phyloP scores from a whole-genome alignment of 2,113 vertebrate genomes.

The Scopus umbretta region DNA sequence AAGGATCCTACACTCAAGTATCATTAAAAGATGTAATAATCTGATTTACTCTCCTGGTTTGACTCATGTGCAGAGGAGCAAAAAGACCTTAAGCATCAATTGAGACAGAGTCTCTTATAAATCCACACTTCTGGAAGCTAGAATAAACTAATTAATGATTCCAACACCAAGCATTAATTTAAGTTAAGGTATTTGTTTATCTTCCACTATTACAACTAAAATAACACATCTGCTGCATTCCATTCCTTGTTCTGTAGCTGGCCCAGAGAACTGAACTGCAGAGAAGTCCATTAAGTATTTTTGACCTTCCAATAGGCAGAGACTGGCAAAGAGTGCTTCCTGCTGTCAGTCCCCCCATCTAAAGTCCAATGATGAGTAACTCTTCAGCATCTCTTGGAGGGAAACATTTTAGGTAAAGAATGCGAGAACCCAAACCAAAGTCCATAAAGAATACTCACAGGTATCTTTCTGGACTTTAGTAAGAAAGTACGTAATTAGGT shows the following conservation, averaged over 20 bases:
- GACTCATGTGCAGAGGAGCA: not conserved
- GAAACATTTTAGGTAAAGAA: not conserved
- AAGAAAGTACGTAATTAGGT: not conserved
- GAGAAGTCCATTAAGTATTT: not conserved
- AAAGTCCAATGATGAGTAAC: not conserved
- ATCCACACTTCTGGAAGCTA: not conserved
- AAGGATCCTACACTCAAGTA: not conserved
- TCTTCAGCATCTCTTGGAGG: not conserved
- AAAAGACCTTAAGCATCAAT: not conserved
- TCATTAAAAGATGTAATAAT: not conserved
- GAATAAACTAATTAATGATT: not conserved
- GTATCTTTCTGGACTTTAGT: not conserved
- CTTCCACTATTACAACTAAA: not conserved
- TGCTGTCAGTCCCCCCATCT: not conserved
- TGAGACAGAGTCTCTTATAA: not conserved
- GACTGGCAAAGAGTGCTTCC: not conserved
- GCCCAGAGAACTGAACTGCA: not conserved
- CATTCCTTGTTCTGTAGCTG: not conserved
- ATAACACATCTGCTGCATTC: not conserved
- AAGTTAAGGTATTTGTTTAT: not conserved
- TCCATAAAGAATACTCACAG: not conserved
- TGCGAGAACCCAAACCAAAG: fast-evolving
- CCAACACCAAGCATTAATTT: not conserved
- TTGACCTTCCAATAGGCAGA: not conserved
- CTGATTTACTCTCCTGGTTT: not conserved